Percentiles rank a stretch among this genome's conserved stretches.
phyloP scores from a whole-genome alignment of 2,888 invertebrate genomes.

The Schizaphis graminum region DNA sequence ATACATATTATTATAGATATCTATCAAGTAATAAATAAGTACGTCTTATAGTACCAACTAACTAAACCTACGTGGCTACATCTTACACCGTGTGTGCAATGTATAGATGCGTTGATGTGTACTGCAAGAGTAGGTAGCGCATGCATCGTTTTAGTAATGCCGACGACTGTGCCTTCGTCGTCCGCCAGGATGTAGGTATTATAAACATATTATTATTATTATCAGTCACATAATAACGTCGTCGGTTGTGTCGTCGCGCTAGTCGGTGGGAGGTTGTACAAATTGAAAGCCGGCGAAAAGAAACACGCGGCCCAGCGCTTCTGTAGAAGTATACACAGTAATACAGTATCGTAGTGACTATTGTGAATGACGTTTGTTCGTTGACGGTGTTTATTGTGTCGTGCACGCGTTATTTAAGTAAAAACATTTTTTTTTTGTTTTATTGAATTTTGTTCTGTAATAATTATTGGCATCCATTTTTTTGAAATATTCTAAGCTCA shows the following conservation, averaged over 20 bases:
- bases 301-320: slow-evolving; percentile 28
- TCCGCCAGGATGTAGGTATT: too few species aligned
- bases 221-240: not conserved
- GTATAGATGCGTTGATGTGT: not conserved
- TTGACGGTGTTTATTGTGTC: not conserved
- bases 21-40: too few species aligned
- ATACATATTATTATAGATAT: too few species aligned
- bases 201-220: not conserved
- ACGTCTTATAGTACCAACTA: too few species aligned
- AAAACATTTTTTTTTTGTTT: not conserved
- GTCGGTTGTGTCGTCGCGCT: not conserved
- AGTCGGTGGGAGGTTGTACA: slow-evolving; percentile 30
- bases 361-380: not conserved
- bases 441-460: not conserved
- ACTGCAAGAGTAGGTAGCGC: not conserved
- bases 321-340: not conserved
- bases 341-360: not conserved
- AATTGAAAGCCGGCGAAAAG: slow-evolving; percentile 23
- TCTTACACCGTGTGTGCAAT: not conserved
- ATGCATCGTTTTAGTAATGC: not conserved
- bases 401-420: not conserved
- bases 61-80: not conserved
- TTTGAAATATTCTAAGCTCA: not conserved
- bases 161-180: too few species aligned
- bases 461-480: not conserved